Evolutionary conservation across 2,888 invertebrate genomes (phyloP), one percentile per base, ranked within the genome.

Genomic region (Geophilus truncorum): DNA sequence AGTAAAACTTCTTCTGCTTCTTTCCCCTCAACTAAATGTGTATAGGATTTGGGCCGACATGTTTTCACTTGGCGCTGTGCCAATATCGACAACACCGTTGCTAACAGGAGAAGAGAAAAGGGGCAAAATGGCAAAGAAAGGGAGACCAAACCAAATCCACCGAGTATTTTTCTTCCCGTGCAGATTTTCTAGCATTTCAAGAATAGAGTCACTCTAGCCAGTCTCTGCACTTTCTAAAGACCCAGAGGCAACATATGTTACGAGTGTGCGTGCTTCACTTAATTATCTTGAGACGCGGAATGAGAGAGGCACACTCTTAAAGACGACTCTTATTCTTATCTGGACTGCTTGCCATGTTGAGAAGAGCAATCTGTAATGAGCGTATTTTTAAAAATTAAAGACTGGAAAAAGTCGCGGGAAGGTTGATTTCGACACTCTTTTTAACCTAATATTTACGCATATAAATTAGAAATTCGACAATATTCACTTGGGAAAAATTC

Each of bases 291-390:
- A 70, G 70, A 70, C 70, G 70, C 28, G 28, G 28, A 70, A 70
- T 70, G 70, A 70, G 28, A 70, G 70, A 28, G 4, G 25, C 62
- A 23, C 62, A 62, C 70, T 70, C 70, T 70, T 70, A 70, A 70
- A 70, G 70, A 25, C 70, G 70, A 70, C 70, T 70, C 70, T 70
- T 70, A 10, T 70, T 70, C 70, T 28, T 70, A 28, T 28, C 28
- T 28, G 28, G 25, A 28, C 70, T n/a, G 28, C 70, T 70, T 70
- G 70, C 25, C 70, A 28, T 28, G 25, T 70, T 70, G 70, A 12
- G 70, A 70, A 70, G 70, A 25, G 70, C 70, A 70, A 70, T 70
- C 70, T 70, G 70, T 70, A 70, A 70, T n/a, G n/a, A 70, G 70
- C 28, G 9, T 28, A 45, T 51, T 45, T 51, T 51, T 25, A 70